Percentiles rank a stretch among this genome's conserved stretches.
phyloP scores from a whole-genome alignment of 2,113 vertebrate species.

The Scalopus aquaticus region DNA sequence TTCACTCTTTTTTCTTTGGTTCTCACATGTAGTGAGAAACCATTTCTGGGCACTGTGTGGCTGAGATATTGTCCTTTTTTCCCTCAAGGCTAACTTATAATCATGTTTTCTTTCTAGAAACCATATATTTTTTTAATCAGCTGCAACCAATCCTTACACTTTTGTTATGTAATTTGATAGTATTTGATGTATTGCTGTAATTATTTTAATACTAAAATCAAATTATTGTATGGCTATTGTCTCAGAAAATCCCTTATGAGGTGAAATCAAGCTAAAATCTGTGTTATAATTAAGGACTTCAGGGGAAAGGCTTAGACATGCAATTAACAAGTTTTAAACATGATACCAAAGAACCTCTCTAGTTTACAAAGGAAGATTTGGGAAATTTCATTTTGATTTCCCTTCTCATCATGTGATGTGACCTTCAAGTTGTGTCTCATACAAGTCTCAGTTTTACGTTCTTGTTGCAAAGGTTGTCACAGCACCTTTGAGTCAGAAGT shows the following conservation, averaged over 20 bases:
- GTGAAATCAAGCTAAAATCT: conserved; percentile 49
- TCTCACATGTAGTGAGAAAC: neutral
- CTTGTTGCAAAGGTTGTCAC: neutral
- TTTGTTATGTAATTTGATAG: conserved; percentile 47
- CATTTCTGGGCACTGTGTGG: neutral
- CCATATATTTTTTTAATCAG: conserved; percentile 49
- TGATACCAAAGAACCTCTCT: neutral
- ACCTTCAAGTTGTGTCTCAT: neutral
- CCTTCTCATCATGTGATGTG: neutral
- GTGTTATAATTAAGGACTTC: conserved; percentile 49
- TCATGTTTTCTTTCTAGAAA: conserved; percentile 34
- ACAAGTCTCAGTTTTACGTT: neutral
- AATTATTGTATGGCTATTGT: conserved; percentile 30
- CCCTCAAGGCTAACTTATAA: conserved; percentile 33
- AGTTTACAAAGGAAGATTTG: neutral
- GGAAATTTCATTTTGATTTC: conserved; percentile 24
- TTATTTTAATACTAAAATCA: conserved; percentile 71
- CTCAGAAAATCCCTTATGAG: conserved; percentile 40
- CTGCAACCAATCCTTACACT: neutral
- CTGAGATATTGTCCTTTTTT: neutral
- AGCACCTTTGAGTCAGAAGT: neutral
- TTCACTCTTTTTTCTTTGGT: neutral
- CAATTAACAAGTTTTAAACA: conserved; percentile 18
- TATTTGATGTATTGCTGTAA: conserved; percentile 70
- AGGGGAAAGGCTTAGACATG: neutral